Base-by-base conservation (phyloP, 2,113 vertebrate genomes). In the Bambusicola thoracicus region DNA sequence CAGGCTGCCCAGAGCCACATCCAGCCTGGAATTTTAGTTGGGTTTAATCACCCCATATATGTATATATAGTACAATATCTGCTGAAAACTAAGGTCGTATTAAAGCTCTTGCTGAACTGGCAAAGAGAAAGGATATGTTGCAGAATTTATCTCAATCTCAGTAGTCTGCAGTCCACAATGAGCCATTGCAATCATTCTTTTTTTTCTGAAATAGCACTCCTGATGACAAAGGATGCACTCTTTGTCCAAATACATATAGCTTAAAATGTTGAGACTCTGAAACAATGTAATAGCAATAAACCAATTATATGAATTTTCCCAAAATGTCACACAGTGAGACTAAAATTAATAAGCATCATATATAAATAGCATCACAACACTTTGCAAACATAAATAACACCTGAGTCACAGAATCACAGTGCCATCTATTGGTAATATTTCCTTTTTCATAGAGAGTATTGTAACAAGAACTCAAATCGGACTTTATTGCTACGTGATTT, bases 371-470 rank as follows among this genome's bases (percentile, higher is more conserved):
- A 19, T 1, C 21, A 53, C 22, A n/a, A 17, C 46, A 8, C 8
- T 43, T 82, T 4, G 8, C 49, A 34, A 62, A 27, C 56, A n/a
- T 15, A 84, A 86, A 27, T 8, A 43, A 36, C 34, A 49, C 3
- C 16, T 22, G 34, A 76, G 86, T 32, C 85, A 69, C 85, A 92
- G 94, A 94, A 55, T 81, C 81, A 86, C 83, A 97, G 87, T 66
- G 92, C 96, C 97, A 97, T 87, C 98, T 97, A 82, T 68, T 78
- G 97, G 92, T 67, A 11, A 2, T 21, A 81, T 53, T 89, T 86
- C 36, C 30, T 76, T 49, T 51, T 49, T 51, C 53, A 84, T 81
- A 63, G 41, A 48, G 25, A 84, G 2, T 25, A 34, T 27, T 63
- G 8, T n/a, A 27, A 27, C 4, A 7, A 38, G 22, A 80, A 48